Evolutionary conservation across 2,797 vertebrate species (phyloP).

Genomic region (Buphagus erythrorhynchus): DNA sequence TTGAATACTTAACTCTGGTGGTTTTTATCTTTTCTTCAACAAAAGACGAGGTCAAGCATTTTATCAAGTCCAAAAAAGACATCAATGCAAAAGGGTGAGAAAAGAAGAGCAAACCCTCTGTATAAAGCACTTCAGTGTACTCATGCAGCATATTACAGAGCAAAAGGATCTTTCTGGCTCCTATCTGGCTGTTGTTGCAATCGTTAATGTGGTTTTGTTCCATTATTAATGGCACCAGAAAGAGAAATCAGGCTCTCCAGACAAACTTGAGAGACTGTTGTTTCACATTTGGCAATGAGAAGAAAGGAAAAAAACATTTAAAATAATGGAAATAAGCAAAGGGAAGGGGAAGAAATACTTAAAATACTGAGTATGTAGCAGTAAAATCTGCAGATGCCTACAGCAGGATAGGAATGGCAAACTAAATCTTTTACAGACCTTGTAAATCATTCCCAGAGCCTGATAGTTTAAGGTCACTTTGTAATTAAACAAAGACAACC

Average conservation of each 20-base stretch:
- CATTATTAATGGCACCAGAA: constrained; percentile 68
- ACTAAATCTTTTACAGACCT: neutral
- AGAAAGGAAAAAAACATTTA: neutral
- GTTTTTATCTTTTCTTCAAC: neutral
- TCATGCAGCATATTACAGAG: neutral
- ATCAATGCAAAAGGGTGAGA: neutral
- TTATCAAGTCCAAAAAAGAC: neutral
- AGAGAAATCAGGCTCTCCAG: constrained; percentile 10
- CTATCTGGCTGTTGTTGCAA: constrained; percentile 20
- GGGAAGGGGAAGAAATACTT: neutral
- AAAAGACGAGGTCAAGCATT: neutral
- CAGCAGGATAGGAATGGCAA: neutral
- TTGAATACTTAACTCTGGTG: neutral
- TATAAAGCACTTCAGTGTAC: constrained; percentile 1
- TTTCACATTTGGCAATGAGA: neutral
- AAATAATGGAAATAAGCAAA: neutral
- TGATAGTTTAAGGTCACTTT: neutral
- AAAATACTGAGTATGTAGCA: neutral
- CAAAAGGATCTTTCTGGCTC: constrained; percentile 42
- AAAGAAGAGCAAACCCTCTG: neutral
- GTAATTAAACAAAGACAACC: neutral
- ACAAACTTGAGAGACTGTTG: neutral
- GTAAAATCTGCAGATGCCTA: neutral
- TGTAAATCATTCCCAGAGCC: neutral
- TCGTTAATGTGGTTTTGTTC: constrained; percentile 58